phyloP scores from a whole-genome alignment of 2,888 invertebrate genomes.

The Chrysopilus asiliformis region DNA sequence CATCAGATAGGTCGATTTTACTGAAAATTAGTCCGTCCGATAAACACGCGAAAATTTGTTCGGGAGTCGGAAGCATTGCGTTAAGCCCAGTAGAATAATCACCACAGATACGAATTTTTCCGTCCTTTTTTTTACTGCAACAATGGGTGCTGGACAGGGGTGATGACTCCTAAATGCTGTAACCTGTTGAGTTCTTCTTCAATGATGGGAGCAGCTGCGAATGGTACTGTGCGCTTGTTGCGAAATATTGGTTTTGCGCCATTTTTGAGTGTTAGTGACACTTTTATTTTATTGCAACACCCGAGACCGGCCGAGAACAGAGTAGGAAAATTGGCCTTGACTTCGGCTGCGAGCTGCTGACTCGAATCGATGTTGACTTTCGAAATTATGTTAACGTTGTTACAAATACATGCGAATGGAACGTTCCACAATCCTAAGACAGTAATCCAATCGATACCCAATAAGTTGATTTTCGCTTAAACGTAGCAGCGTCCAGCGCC shows the following conservation, averaged over 20 bases:
- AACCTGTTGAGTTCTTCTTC: not conserved
- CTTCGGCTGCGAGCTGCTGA: not conserved
- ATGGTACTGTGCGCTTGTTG: conserved; percentile 1
- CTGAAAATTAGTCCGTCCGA: not conserved
- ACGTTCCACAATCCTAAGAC: not conserved
- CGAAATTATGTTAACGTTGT: not conserved
- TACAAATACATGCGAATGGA: not conserved
- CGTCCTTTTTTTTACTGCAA: conserved; percentile 1
- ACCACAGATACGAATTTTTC: not conserved
- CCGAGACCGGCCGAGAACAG: conserved; percentile 4
- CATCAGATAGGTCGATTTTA: not conserved
- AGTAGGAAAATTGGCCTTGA: conserved; percentile 4
- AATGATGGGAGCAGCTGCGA: not conserved
- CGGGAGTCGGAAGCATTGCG: not conserved
- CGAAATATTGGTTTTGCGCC: conserved; percentile 1
- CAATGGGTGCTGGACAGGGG: not conserved
- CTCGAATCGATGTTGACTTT: not conserved
- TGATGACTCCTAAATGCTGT: conserved; percentile 2
- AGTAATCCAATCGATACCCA: conserved; percentile 5
- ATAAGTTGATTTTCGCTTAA: not conserved
- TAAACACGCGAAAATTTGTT: not conserved
- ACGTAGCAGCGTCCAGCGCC: not conserved
- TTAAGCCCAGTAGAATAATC: conserved; percentile 3
- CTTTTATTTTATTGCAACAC: conserved; percentile 3
- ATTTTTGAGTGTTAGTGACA: not conserved